phyloP scores from a whole-genome alignment of 2,797 vertebrate genomes.

The Gymnoscopelus braueri region DNA sequence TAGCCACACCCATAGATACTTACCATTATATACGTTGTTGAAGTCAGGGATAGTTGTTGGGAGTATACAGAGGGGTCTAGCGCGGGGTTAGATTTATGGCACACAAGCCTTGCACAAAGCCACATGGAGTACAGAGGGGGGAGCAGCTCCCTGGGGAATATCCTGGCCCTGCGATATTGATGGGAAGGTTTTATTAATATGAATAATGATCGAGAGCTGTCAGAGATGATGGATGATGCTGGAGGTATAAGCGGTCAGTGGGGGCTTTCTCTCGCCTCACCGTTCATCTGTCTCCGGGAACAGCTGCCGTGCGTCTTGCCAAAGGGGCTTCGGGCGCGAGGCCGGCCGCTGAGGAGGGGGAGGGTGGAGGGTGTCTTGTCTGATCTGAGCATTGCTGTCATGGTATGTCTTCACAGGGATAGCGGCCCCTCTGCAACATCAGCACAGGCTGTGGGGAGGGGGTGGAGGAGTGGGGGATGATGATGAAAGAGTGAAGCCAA shows the following conservation, averaged over 20 bases:
- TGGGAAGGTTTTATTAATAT: constrained; percentile 61
- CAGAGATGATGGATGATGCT: constrained; percentile 74
- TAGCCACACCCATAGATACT: too few relatives aligned
- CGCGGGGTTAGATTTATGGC: constrained; percentile 48
- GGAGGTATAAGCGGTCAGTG: constrained; percentile 51
- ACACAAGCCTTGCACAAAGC: constrained; percentile 32
- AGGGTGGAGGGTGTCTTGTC: neutral
- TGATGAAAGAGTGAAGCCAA: too few relatives aligned
- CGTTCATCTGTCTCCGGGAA: constrained; percentile 58
- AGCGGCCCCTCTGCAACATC: constrained; percentile 22
- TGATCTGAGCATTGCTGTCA: constrained; percentile 23
- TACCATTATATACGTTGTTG: too few relatives aligned
- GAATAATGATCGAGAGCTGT: constrained; percentile 72
- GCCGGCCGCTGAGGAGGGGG: constrained; percentile 25
- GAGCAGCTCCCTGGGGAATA: constrained; percentile 40
- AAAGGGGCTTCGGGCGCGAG: constrained; percentile 30
- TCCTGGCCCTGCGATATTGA: constrained; percentile 43
- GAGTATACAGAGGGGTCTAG: constrained; percentile 11
- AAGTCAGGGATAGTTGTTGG: neutral
- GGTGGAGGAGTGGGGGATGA: neutral
- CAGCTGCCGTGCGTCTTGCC: constrained; percentile 64
- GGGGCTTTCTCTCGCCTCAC: constrained; percentile 44
- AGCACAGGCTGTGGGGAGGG: constrained; percentile 47
- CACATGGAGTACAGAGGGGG: constrained; percentile 30
- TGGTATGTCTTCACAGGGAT: neutral